A percentile compares a stretch with the other conserved stretches of the same genome.
Conservation (phyloP, 2,888 invertebrate genomes). For the Elegia similella region DNA sequence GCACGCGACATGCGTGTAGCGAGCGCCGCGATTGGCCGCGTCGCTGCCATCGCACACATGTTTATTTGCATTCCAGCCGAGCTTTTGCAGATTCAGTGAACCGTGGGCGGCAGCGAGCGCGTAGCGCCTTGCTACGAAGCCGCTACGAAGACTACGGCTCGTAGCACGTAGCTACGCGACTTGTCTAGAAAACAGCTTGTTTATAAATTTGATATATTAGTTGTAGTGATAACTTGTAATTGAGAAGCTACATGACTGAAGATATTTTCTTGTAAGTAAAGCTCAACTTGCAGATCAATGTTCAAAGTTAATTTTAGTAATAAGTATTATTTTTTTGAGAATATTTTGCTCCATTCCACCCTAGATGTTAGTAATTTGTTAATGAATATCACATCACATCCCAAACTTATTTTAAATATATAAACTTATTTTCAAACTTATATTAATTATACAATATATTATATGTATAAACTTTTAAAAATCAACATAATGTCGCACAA, state of each 20-base stretch:
- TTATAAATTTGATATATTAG: neutral
- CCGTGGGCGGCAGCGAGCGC: slow-evolving; percentile 67
- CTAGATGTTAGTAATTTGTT: too few species aligned
- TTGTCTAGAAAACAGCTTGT: slow-evolving; percentile 18
- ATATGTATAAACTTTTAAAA: too few species aligned
- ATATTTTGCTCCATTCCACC: too few species aligned
- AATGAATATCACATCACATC: too few species aligned
- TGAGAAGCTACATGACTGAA: neutral
- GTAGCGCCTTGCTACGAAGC: slow-evolving; percentile 64
- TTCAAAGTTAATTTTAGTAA: too few species aligned
- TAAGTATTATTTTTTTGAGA: too few species aligned
- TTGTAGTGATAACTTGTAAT: neutral
- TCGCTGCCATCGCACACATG: slow-evolving; percentile 66
- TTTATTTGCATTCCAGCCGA: slow-evolving; percentile 73
- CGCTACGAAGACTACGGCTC: slow-evolving; percentile 44
- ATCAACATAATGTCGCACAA: too few species aligned
- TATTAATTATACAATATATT: too few species aligned
- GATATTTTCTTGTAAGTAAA: slow-evolving; percentile 13
- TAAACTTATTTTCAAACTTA: too few species aligned
- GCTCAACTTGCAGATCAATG: neutral
- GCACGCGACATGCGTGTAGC: slow-evolving; percentile 69
- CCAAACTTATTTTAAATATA: too few species aligned
- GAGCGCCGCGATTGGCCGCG: slow-evolving; percentile 67
- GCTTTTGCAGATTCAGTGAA: slow-evolving; percentile 77
- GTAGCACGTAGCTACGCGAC: slow-evolving; percentile 45